A percentile compares a stretch with the other conserved stretches of the same genome.
These are phyloP conservation scores for Amorpha juglandis DNA, from an alignment of 2,888 invertebrate species.

Conservation along the genomic window DNA sequence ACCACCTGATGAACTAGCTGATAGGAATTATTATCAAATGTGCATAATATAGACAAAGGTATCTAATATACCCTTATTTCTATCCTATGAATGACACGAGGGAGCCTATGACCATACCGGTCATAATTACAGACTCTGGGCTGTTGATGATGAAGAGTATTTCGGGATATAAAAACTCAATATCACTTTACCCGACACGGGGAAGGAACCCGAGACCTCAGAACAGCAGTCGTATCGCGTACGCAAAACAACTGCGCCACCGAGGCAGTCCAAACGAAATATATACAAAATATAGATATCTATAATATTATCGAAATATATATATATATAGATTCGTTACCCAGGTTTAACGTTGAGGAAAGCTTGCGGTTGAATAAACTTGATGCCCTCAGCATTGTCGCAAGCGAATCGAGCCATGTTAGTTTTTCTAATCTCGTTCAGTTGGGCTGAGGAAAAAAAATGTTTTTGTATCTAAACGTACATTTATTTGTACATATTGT, in stretches of 20 bases:
- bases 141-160: not conserved
- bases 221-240: too few species aligned
- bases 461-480: not conserved
- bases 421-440: constrained; percentile 64
- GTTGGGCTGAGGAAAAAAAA: constrained; percentile 53
- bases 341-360: constrained; percentile 56
- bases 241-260: too few species aligned
- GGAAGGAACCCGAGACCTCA: not conserved
- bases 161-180: not conserved
- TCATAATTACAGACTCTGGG: too few species aligned
- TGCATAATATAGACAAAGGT: too few species aligned
- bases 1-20: too few species aligned
- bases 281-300: too few species aligned
- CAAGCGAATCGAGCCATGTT: constrained; percentile 68
- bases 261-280: not conserved
- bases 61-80: too few species aligned
- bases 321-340: constrained; percentile 41
- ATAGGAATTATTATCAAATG: too few species aligned
- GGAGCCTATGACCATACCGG: too few species aligned
- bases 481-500: too few species aligned
- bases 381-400: constrained; percentile 69
- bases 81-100: too few species aligned
- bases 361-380: constrained; percentile 65
- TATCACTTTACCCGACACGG: not conserved
- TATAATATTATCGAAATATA: not conserved